Evolutionary conservation across 2,113 vertebrate species (phyloP), one percentile per base, ranked within the genome.

Genomic region (Lucifuga dentata): DNA sequence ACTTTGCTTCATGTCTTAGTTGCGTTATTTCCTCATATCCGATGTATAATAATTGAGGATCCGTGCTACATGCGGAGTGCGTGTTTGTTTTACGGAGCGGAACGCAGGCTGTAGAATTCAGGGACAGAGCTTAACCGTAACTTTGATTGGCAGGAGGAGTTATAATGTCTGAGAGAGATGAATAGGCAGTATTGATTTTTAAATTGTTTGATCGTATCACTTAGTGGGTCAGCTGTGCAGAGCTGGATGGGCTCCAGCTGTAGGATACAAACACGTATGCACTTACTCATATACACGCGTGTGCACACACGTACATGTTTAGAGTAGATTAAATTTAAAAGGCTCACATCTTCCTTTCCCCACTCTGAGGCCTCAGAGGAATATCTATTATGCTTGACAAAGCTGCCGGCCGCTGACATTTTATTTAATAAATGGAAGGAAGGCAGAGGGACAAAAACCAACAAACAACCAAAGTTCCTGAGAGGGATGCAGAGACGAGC

Each of bases 351-450:
- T 66, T 84, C 82, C 68, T 89, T 76, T 81, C 79, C 68, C 72
- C 81, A 71, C 86, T 85, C 56, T 0, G 68, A 73, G 76, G 80
- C 80, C 92, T 90, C 89, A 1, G 80, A 60, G 90, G 91, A 93
- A 92, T 91, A 89, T 85, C 92, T 88, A 92, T 93, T 93, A 92
- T 13, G 71, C 63, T 83, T 92, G 91, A 94, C 86, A 89, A 84
- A 90, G 86, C 87, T 86, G 86, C 81, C 78, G 83, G 87, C 83
- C 88, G 78, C 86, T 91, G 90, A 93, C 91, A 90, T 93, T 91
- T 94, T 92, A 93, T 93, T 93, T 92, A 92, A 94, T 94, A 92
- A 94, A 92, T 91, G 83, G 86, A 81, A 79, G 78, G 76, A 77
- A 91, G 76, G 76, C 78, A 19, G 51, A 17, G 79, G 80, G 77